phyloP scores from a whole-genome alignment of 2,113 vertebrate genomes.

The Dicaeum eximium region DNA sequence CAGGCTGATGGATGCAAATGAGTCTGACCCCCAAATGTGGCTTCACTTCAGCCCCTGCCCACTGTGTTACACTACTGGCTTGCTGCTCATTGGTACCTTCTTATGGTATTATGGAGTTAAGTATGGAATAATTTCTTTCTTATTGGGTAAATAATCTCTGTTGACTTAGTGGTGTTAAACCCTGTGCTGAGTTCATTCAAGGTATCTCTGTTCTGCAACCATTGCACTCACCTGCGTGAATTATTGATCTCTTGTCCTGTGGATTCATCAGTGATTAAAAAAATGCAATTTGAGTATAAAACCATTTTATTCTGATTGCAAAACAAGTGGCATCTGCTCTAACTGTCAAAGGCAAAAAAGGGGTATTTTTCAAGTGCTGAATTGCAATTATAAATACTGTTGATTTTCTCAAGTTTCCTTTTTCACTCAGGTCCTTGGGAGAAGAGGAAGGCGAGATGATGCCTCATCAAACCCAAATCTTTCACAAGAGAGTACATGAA shows the following conservation, averaged over 20 bases:
- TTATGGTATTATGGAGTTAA: neutral
- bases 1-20: neutral
- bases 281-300: neutral
- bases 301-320: neutral
- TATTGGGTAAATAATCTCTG: neutral
- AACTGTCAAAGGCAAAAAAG: neutral
- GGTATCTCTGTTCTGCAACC: neutral
- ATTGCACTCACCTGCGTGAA: neutral
- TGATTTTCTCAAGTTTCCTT: neutral
- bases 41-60: neutral
- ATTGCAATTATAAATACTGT: neutral
- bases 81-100: neutral
- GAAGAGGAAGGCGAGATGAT: neutral
- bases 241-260: neutral
- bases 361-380: neutral
- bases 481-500: neutral
- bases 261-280: neutral
- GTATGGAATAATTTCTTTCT: neutral
- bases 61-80: neutral
- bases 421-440: neutral
- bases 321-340: neutral
- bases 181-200: neutral
- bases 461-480: neutral
- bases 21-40: rapidly evolving
- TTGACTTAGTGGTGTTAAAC: neutral